Evolutionary conservation across 2,888 invertebrate species (phyloP).

Genomic region (Pinctada fucata): DNA sequence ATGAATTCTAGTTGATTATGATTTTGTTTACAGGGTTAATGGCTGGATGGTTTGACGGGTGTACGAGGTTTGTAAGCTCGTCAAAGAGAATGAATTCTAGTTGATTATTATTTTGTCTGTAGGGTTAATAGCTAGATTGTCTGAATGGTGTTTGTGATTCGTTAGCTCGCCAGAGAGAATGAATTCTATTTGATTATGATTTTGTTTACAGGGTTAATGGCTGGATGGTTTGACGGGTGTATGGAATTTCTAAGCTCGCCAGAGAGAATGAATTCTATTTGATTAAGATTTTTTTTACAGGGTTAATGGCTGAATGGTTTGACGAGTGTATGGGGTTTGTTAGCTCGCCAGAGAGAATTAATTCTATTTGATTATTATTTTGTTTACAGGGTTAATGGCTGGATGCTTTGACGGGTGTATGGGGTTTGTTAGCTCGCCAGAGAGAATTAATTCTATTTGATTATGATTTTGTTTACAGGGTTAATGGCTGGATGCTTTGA

Average conservation of each 20-base stretch:
- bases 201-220: no score
- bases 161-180: slow-evolving; percentile 30
- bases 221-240: no score
- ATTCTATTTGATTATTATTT: slow-evolving; percentile 38
- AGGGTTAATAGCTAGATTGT: slow-evolving; percentile 53
- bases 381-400: slow-evolving; percentile 47
- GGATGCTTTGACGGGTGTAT: slow-evolving; percentile 53
- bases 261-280: neutral
- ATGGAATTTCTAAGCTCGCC: no score
- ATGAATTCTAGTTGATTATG: no score
- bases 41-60: slow-evolving; percentile 51
- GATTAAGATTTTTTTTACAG: slow-evolving; percentile 31
- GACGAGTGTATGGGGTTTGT: slow-evolving; percentile 48
- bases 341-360: slow-evolving; percentile 37
- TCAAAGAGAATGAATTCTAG: no score
- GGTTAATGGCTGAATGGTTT: slow-evolving; percentile 54
- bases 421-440: slow-evolving; percentile 39
- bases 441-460: slow-evolving; percentile 42
- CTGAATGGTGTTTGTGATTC: slow-evolving; percentile 46
- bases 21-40: slow-evolving; percentile 49
- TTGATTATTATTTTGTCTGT: no score
- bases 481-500: slow-evolving; percentile 55
- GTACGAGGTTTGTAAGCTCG: slow-evolving; percentile 38
- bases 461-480: slow-evolving; percentile 34
- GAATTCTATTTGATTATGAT: no score